These are phyloP conservation scores for Campylorhamphus procurvoides DNA, from an alignment of 2,113 vertebrate genomes.

Conservation along the genomic window DNA sequence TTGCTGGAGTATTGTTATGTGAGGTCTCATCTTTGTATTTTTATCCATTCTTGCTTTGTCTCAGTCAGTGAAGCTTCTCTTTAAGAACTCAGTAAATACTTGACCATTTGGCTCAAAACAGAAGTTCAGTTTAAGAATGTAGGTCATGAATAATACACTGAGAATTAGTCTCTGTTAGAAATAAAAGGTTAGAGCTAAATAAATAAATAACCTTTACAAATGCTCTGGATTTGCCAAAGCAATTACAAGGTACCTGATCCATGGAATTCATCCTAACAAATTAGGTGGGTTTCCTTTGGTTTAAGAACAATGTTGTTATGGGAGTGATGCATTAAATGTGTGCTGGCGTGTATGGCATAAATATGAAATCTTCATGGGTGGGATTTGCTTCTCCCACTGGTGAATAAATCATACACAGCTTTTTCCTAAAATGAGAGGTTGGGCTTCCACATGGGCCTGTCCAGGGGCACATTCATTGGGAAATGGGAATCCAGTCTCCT, in stretches of 20 bases:
- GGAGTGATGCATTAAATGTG: slow-evolving; percentile 18
- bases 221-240: background rate
- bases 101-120: background rate
- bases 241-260: background rate
- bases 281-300: slow-evolving; percentile 46
- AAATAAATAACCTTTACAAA: slow-evolving; percentile 14
- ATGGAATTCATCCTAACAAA: slow-evolving; percentile 15
- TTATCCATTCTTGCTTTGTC: background rate
- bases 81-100: background rate
- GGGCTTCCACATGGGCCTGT: background rate
- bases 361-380: slow-evolving; percentile 24
- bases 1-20: background rate
- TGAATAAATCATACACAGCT: slow-evolving; percentile 23
- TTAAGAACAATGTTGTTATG: background rate
- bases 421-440: slow-evolving; percentile 3
- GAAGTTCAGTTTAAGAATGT: background rate
- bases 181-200: slow-evolving; percentile 1
- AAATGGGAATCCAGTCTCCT: background rate
- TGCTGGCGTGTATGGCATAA: slow-evolving; percentile 19
- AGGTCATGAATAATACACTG: background rate
- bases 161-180: slow-evolving; percentile 16
- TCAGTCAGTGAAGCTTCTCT: background rate
- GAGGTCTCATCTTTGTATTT: background rate
- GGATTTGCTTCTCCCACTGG: slow-evolving; percentile 21
- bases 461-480: background rate